Evolutionary conservation across 2,888 invertebrate genomes (phyloP).

Genomic region (Geophilus truncorum): DNA sequence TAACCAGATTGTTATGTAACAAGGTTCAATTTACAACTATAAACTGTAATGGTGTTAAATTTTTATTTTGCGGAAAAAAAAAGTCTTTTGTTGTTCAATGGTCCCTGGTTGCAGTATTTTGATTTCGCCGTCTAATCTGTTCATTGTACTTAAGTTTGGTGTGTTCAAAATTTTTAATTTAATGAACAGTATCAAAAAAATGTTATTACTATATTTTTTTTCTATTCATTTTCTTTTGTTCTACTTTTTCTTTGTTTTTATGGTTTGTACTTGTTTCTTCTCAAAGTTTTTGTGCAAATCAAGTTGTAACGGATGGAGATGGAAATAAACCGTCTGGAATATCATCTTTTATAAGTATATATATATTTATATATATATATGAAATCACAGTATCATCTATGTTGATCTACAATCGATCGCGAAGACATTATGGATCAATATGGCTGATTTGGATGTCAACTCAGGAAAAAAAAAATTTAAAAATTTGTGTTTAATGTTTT

Average conservation of each 20-base stretch:
- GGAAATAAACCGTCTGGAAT: background rate
- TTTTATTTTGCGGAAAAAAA: background rate
- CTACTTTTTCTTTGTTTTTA: too few relatives aligned
- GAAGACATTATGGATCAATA: background rate
- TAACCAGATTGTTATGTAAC: background rate
- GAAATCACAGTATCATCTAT: conserved; percentile 17
- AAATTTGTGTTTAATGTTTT: conserved; percentile 25
- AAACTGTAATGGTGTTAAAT: background rate
- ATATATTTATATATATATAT: conserved; percentile 14
- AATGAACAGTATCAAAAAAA: background rate
- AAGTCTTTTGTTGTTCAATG: background rate
- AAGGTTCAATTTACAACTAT: background rate
- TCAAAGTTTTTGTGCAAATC: conserved; percentile 18
- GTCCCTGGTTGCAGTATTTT: conserved; percentile 10
- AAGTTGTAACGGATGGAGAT: background rate
- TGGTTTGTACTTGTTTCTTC: conserved; percentile 23
- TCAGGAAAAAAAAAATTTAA: conserved; percentile 3
- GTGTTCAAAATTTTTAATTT: background rate
- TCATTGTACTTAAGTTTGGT: conserved; percentile 1
- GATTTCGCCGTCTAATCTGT: background rate
- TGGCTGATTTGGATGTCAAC: conserved; percentile 1
- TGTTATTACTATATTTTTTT: background rate
- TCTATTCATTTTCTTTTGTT: too few relatives aligned
- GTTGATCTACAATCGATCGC: background rate
- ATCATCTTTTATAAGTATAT: background rate